Percentiles rank a stretch among this genome's conserved stretches.
Conservation (phyloP, 1,140 invertebrate genomes). For the Centruroides vittatus region DNA sequence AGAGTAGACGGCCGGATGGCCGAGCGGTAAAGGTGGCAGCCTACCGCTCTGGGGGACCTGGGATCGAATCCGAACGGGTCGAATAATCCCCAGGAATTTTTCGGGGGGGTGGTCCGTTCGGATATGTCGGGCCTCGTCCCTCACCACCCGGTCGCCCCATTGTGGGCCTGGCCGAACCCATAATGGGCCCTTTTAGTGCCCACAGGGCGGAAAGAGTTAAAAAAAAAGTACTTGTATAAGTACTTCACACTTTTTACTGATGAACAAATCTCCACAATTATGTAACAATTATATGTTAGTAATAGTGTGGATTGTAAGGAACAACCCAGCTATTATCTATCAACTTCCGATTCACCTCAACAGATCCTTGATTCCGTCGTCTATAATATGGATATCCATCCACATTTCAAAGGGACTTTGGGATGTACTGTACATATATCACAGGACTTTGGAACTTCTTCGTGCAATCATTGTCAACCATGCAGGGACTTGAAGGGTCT, state of each 20-base stretch:
- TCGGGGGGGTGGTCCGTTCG: too few relatives aligned
- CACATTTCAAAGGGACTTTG: background rate
- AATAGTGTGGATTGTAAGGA: conserved; percentile 24
- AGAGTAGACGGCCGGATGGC: too few relatives aligned
- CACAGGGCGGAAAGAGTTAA: too few relatives aligned
- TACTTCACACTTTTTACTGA: conserved; percentile 24
- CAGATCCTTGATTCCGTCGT: conserved; percentile 5
- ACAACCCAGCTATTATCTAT: conserved; percentile 23
- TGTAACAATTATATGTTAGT: conserved; percentile 22
- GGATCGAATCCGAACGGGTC: too few relatives aligned
- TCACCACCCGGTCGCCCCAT: too few relatives aligned
- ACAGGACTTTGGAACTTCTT: conserved; percentile 17
- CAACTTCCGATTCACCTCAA: background rate
- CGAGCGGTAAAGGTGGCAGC: too few relatives aligned
- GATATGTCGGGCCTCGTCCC: too few relatives aligned
- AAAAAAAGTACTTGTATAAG: conserved; percentile 22
- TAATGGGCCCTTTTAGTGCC: too few relatives aligned
- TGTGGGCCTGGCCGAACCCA: too few relatives aligned
- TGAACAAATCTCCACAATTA: conserved; percentile 25
- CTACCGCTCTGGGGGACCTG: too few relatives aligned
- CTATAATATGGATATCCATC: conserved; percentile 15
- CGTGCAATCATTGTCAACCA: conserved; percentile 17
- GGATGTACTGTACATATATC: conserved; percentile 2
- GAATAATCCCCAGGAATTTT: too few relatives aligned
- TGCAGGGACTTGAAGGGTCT: conserved; percentile 19